Base-by-base conservation (phyloP, 2,888 invertebrate species). In the Eucriotettix oculatus region DNA sequence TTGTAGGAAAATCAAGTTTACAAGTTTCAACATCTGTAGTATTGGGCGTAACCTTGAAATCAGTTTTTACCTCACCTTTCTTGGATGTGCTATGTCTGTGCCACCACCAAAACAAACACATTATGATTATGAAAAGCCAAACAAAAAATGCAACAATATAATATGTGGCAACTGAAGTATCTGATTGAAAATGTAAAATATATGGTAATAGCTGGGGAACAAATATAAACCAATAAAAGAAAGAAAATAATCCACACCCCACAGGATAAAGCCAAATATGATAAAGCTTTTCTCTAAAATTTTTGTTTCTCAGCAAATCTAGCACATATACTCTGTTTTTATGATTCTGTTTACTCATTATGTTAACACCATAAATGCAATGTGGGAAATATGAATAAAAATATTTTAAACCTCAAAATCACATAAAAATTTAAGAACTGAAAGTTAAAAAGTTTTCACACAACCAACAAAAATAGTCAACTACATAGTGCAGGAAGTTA, bases 191-290 rank as follows among this genome's bases (percentile, higher is more conserved):
- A 2, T 41, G 43, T 43, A 40, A 54, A 16, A 52, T 58, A 52
- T 10, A 56, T 7, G n/a, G 16, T 56, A 41, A 64, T 10, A 65
- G 41, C 17, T 63, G 42, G n/a, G 66, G 66, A 52, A 65, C 60
- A 44, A 65, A 53, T 16, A 66, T 44, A 57, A 65, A 64, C 65
- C 65, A 66, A 59, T 64, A 65, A n/a, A 63, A 42, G 17, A 63
- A 60, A 12, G 64, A 65, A 58, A 65, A 65, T 10, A 64, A 16
- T 2, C 62, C 60, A 53, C 61, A 58, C 11, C 60, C 43, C 17
- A 62, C 48, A 29, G 62, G 64, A 17, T 12, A 29, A n/a, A 48
- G 48, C n/a, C 12, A 48, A 48, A 48, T n/a, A 48, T 48, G 48
- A 48, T 48, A 29, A 29, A 29, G 29, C 29, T 29, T 29, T 29